Evolutionary conservation across 2,113 vertebrate species (phyloP).

Genomic region (Hippocampus abdominalis): DNA sequence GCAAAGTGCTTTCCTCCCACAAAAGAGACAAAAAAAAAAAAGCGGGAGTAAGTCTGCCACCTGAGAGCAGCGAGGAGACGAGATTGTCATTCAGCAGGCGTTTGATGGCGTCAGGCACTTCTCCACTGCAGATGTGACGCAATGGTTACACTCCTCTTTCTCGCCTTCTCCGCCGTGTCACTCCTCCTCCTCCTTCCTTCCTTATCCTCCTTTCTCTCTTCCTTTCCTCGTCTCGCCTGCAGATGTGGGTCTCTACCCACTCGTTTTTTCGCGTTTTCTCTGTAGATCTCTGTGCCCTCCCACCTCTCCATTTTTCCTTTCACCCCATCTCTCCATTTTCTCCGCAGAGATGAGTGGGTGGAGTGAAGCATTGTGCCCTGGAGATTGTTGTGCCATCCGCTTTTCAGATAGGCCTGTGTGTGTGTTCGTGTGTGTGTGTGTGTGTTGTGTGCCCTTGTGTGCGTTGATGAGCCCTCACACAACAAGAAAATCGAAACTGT

Average conservation of each 20-base stretch:
- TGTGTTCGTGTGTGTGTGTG: slow-evolving; percentile 8
- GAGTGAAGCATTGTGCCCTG: slow-evolving; percentile 60
- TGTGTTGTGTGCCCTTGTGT: slow-evolving; percentile 5
- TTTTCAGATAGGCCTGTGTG: slow-evolving; percentile 27
- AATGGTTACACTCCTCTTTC: slow-evolving; percentile 42
- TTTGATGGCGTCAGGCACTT: slow-evolving; percentile 65
- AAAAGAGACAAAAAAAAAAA: slow-evolving; percentile 6
- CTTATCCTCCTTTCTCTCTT: slow-evolving; percentile 14
- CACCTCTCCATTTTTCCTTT: slow-evolving; percentile 26
- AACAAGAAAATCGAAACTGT: slow-evolving; percentile 34
- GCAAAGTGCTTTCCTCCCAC: slow-evolving; percentile 5
- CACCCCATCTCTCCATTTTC: slow-evolving; percentile 39
- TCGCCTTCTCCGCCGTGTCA: slow-evolving; percentile 38
- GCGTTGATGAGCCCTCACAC: slow-evolving; percentile 10
- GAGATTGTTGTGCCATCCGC: slow-evolving; percentile 62
- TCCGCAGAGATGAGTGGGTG: slow-evolving; percentile 63
- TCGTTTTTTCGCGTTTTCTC: slow-evolving; percentile 12
- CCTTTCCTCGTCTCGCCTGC: slow-evolving; percentile 17
- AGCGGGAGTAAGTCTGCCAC: slow-evolving; percentile 26
- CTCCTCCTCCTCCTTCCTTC: slow-evolving; percentile 4
- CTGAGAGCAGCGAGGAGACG: slow-evolving; percentile 42
- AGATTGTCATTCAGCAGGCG: slow-evolving; percentile 63
- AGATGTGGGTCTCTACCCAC: slow-evolving; percentile 10
- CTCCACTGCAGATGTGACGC: slow-evolving; percentile 68
- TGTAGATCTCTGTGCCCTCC: slow-evolving; percentile 18